Conservation (phyloP, 2,113 vertebrate genomes). For the Athene cunicularia region DNA sequence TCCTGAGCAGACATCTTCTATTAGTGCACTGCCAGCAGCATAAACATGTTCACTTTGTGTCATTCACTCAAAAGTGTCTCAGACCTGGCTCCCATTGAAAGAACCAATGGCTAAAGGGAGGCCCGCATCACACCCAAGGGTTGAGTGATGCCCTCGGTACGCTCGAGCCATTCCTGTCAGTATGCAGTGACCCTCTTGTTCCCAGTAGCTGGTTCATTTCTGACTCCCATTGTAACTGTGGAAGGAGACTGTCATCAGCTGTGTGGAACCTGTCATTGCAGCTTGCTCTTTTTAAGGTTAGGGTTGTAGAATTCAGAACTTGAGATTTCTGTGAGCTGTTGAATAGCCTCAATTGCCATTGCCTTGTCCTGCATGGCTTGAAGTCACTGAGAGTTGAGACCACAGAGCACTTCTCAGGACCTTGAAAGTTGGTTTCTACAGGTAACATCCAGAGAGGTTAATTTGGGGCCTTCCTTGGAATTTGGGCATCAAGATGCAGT, state of each 20-base stretch:
- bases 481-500: neutral
- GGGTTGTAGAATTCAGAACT: neutral
- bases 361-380: neutral
- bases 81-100: neutral
- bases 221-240: neutral
- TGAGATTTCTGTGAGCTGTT: neutral
- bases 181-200: neutral
- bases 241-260: constrained; percentile 9
- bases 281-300: neutral
- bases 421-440: neutral
- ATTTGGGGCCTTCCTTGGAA: neutral
- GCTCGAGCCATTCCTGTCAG: neutral
- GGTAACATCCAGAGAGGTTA: constrained; percentile 30
- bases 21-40: constrained; percentile 5
- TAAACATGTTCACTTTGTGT: neutral
- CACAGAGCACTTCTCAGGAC: neutral
- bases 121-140: neutral
- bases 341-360: neutral
- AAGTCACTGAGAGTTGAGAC: neutral
- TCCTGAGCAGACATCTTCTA: neutral
- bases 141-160: neutral
- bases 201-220: neutral
- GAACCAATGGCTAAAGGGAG: neutral
- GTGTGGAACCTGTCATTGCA: constrained; percentile 23
- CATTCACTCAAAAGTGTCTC: neutral